Percentiles rank a stretch among this genome's conserved stretches.
These are phyloP conservation scores for Sicus ferrugineus DNA, from an alignment of 2,888 invertebrate species.

Conservation along the genomic window DNA sequence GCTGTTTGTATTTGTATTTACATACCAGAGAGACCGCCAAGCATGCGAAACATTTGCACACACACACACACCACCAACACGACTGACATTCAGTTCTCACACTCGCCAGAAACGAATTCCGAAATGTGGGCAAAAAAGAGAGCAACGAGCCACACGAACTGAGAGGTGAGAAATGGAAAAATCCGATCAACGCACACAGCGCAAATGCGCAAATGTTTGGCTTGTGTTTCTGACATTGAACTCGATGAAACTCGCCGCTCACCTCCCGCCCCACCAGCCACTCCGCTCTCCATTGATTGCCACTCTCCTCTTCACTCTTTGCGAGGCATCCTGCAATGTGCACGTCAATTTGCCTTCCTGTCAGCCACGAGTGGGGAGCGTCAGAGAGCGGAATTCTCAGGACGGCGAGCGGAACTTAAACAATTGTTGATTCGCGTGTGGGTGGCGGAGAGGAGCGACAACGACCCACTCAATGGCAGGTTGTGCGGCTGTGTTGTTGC, in stretches of 20 bases:
- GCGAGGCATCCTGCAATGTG: neutral
- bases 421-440: conserved; percentile 6
- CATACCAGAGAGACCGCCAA: neutral
- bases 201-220: neutral
- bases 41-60: neutral
- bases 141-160: neutral
- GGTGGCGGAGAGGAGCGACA: neutral
- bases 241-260: conserved; percentile 4
- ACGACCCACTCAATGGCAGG: neutral
- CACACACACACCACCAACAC: neutral
- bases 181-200: neutral
- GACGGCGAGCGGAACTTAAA: neutral
- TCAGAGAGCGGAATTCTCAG: too few relatives aligned
- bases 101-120: neutral
- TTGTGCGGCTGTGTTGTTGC: neutral
- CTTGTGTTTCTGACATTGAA: conserved; percentile 28
- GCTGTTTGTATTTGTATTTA: too few relatives aligned
- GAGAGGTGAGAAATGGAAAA: neutral
- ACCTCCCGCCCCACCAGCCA: neutral
- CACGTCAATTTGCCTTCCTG: conserved; percentile 17
- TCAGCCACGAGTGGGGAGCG: conserved; percentile 16
- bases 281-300: neutral
- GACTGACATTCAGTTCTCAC: neutral
- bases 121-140: neutral
- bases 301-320: neutral